Evolutionary conservation across 2,113 vertebrate species (phyloP).

Genomic region (Vireo altiloquus): DNA sequence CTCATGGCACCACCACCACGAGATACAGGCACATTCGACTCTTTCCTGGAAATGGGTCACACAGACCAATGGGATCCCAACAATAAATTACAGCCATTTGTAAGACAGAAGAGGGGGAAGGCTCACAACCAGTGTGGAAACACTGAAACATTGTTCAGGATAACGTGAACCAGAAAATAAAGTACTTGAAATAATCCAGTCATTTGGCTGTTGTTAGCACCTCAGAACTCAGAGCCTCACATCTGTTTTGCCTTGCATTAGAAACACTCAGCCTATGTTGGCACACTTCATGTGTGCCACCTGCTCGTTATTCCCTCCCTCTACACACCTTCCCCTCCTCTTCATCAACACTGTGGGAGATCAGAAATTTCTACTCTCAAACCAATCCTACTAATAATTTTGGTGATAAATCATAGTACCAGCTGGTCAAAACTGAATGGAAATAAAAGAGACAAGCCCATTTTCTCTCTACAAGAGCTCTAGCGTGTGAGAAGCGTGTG

Average conservation of each 20-base stretch:
- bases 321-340: neutral
- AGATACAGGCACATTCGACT: neutral
- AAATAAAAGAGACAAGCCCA: neutral
- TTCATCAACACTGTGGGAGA: neutral
- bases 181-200: neutral
- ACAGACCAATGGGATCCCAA: neutral
- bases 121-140: neutral
- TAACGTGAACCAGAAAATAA: neutral
- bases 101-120: neutral
- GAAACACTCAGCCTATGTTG: neutral
- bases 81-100: neutral
- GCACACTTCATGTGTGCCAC: accelerated
- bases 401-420: neutral
- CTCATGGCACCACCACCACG: neutral
- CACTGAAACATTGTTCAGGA: neutral
- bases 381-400: neutral
- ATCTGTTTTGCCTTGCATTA: neutral
- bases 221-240: neutral
- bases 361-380: neutral
- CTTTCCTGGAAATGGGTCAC: neutral
- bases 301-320: neutral
- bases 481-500: accelerated
- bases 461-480: neutral
- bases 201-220: neutral
- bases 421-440: neutral